A percentile compares a stretch with the other conserved stretches of the same genome.
Evolutionary conservation across 2,888 invertebrate species (phyloP).

Genomic region (Scaptomyza parva): DNA sequence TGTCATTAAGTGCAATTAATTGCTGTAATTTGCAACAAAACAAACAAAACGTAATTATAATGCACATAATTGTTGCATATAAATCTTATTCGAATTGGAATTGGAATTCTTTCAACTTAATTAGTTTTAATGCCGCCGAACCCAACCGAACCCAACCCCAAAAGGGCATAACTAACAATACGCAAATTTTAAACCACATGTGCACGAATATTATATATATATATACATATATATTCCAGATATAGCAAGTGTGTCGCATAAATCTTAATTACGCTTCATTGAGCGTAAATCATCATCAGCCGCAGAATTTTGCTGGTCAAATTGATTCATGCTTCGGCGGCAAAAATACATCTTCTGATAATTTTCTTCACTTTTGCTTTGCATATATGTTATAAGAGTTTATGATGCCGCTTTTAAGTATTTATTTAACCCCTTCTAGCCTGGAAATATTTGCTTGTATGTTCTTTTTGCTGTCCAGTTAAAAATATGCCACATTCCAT

Average conservation of each 20-base stretch:
- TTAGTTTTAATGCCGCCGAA: constrained; percentile 66
- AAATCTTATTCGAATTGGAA: too few relatives aligned
- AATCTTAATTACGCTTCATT: constrained; percentile 80
- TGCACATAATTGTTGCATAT: constrained; percentile 61
- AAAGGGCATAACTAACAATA: constrained; percentile 75
- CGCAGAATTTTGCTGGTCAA: constrained; percentile 45
- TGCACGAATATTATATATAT: constrained; percentile 7
- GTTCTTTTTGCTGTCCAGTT: constrained; percentile 4
- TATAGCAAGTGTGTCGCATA: constrained; percentile 57
- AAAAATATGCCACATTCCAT: constrained; percentile 29
- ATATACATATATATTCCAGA: too few relatives aligned
- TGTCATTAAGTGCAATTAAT: constrained; percentile 79
- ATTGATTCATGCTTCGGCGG: constrained; percentile 69
- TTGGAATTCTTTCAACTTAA: constrained; percentile 75
- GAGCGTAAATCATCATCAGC: constrained; percentile 80
- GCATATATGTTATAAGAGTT: constrained; percentile 55
- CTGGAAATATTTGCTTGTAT: constrained; percentile 17
- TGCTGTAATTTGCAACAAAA: constrained; percentile 66
- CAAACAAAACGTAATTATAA: constrained; percentile 53
- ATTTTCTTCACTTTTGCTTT: constrained; percentile 1
- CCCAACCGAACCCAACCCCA: constrained; percentile 16
- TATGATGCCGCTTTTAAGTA: constrained; percentile 52
- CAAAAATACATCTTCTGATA: constrained; percentile 34
- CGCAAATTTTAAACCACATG: constrained; percentile 45
- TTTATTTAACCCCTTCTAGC: constrained; percentile 51